These are phyloP conservation scores for Scatophagus argus DNA, from an alignment of 2,113 vertebrate species.

Conservation along the genomic window DNA sequence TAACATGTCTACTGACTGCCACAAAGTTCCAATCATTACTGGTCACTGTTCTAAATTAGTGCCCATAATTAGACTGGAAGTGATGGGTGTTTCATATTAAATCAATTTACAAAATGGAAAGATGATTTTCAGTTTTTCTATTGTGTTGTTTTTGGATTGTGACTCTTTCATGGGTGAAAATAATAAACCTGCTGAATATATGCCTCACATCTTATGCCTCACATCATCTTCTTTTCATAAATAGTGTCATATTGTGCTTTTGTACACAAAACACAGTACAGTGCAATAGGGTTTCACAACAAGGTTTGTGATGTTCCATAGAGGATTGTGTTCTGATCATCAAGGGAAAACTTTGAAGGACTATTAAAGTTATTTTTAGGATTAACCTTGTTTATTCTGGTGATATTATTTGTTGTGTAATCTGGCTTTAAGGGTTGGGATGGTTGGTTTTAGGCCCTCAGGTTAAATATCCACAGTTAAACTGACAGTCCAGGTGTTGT, in stretches of 20 bases:
- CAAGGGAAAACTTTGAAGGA: neutral
- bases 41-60: neutral
- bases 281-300: neutral
- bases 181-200: no score
- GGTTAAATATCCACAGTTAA: slow-evolving; percentile 37
- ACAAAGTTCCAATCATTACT: neutral
- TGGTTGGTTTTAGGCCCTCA: slow-evolving; percentile 6
- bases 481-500: slow-evolving; percentile 63
- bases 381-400: neutral
- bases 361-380: neutral
- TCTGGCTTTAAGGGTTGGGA: neutral
- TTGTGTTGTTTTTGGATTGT: neutral
- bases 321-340: neutral
- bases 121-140: no score
- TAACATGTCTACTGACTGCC: neutral
- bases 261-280: no score
- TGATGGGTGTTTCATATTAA: neutral
- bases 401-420: neutral
- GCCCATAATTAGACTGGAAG: neutral
- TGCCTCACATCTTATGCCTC: no score
- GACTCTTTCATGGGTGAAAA: neutral
- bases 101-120: neutral
- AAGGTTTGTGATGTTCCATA: neutral
- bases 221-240: no score
- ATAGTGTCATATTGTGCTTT: neutral